Evolutionary conservation across 2,113 vertebrate species (phyloP), one percentile per base, ranked within the genome.

Genomic region (Tragelaphus scriptus): DNA sequence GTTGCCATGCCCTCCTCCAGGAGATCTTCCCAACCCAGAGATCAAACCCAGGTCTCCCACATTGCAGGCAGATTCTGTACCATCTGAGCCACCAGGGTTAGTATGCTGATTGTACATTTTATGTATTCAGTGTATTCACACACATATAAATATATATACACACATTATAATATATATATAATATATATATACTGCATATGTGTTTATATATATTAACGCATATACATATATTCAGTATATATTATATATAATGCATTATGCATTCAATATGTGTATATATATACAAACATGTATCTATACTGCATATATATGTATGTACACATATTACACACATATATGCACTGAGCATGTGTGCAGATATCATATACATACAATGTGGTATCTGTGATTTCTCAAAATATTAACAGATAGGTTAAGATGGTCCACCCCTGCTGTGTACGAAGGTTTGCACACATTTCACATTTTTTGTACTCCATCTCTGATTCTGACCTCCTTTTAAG

Each of bases 81-180:
- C 68, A 23, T 71, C 68, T 23, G n/a, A 40, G 65, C n/a, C 68
- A 71, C 5, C 19, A 71, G n/a, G n/a, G 0, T 1, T 40, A 40
- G 5, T 4, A 30, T 5, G 11, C 49, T 12, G 79, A 81, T n/a
- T 6, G 7, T 4, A 19, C 5, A 53, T 12, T 19, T 53, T 23
- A 2, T 13, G 6, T 81, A 21, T n/a, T n/a, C 2, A 53, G 7
- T 17, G 26, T 71, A 28, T 28, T 47, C 75, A 79, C 75, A 79
- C 25, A 40, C 2, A 23, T 23, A 12, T 2, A 36, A 23, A 40
- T 0, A 0, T 14, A 25, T 77, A 44, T 26, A 26, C 3, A 3
- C 3, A 3, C 1, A 3, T 7, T 44, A 25, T 75, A 40, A 75
- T 75, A 44, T 26, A 40, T 23, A 25, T 25, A 25, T 75, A 23